phyloP scores from a whole-genome alignment of 1,140 invertebrate genomes.

The Ylistrum balloti region DNA sequence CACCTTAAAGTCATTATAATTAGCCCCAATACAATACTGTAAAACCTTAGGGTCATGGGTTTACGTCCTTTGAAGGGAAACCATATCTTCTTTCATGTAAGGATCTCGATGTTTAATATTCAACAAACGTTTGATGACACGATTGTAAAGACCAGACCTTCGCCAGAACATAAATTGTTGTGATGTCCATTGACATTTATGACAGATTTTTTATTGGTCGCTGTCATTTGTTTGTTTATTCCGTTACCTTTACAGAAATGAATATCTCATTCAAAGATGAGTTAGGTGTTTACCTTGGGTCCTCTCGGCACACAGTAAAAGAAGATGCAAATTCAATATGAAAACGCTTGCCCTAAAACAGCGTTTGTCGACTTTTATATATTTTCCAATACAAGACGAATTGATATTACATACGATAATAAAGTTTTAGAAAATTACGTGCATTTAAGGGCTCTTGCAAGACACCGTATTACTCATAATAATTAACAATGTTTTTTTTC shows the following conservation, averaged over 20 bases:
- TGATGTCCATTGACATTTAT: not conserved
- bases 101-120: not conserved
- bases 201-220: not conserved
- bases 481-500: too few relatives aligned
- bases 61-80: not conserved
- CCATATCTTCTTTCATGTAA: not conserved
- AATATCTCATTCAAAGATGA: not conserved
- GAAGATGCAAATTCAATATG: too few relatives aligned
- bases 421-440: too few relatives aligned
- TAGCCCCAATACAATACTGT: not conserved
- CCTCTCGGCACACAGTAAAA: too few relatives aligned
- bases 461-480: too few relatives aligned
- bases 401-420: too few relatives aligned
- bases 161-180: not conserved
- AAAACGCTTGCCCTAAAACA: too few relatives aligned
- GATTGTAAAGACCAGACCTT: not conserved
- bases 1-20: not conserved
- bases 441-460: too few relatives aligned
- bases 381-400: too few relatives aligned
- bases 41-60: not conserved
- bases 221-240: conserved; percentile 40
- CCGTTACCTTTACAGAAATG: not conserved
- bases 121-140: not conserved
- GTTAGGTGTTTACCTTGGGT: too few relatives aligned
- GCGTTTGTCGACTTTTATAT: too few relatives aligned